Evolutionary conservation across 1,140 invertebrate genomes (phyloP).

Genomic region (Drosophila paulistorum): DNA sequence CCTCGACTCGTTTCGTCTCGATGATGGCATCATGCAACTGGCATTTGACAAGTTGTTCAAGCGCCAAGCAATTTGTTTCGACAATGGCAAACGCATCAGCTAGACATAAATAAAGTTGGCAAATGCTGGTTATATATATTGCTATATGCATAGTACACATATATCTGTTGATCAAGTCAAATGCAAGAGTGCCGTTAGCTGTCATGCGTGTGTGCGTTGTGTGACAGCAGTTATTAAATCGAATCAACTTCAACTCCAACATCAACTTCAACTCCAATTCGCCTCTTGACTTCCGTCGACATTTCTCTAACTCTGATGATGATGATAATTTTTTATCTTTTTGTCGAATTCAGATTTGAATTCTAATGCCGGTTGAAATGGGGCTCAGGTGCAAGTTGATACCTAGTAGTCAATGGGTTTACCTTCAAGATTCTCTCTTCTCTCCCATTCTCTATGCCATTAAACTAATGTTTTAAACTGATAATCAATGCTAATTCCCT

Average conservation of each 20-base stretch:
- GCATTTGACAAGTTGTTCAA: conserved; percentile 11
- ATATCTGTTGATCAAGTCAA: conserved; percentile 10
- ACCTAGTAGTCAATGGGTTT: conserved; percentile 4
- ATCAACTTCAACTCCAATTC: conserved; percentile 54
- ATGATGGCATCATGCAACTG: background rate
- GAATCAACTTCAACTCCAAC: conserved; percentile 65
- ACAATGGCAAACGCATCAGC: conserved; percentile 14
- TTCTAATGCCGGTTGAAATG: background rate
- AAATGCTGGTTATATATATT: background rate
- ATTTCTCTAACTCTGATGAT: conserved; percentile 37
- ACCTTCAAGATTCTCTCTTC: background rate
- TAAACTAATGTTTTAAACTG: too few relatives aligned
- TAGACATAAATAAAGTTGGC: conserved; percentile 10
- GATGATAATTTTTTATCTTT: conserved; percentile 17
- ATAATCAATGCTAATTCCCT: too few relatives aligned
- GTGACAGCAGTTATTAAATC: conserved; percentile 76
- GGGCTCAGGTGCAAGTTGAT: conserved; percentile 37
- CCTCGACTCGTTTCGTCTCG: background rate
- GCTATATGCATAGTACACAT: background rate
- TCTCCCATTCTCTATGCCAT: background rate
- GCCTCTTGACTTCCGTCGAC: conserved; percentile 18
- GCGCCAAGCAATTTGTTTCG: conserved; percentile 10
- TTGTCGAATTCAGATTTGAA: conserved; percentile 12
- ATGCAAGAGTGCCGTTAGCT: conserved; percentile 35
- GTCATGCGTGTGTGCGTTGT: conserved; percentile 20